Conservation (phyloP, 2,113 vertebrate genomes). For the Drymodes brunneopygia region DNA sequence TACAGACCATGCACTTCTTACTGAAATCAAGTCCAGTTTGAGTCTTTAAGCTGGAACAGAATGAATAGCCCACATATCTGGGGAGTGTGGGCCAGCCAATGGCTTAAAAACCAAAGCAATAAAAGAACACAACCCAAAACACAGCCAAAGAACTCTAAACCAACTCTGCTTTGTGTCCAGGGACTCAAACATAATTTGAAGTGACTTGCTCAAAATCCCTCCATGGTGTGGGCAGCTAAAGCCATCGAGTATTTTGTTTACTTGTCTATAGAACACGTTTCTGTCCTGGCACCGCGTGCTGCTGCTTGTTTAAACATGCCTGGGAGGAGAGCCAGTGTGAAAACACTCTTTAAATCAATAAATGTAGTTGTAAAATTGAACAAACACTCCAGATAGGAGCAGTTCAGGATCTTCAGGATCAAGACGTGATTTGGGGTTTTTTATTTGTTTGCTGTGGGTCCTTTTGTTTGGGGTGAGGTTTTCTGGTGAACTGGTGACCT, state of each 20-base stretch:
- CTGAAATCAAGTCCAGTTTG: neutral
- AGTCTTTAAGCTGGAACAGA: neutral
- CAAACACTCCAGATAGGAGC: neutral
- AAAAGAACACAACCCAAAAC: neutral
- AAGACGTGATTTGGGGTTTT: neutral
- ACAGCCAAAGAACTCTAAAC: neutral
- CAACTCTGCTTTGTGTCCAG: constrained; percentile 1
- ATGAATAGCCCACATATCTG: neutral
- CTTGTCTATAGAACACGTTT: constrained; percentile 26
- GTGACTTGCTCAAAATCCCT: constrained; percentile 18
- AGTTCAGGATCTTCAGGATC: neutral
- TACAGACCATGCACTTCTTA: neutral
- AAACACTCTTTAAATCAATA: constrained; percentile 27
- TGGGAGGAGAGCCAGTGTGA: constrained; percentile 33
- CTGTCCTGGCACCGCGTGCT: neutral
- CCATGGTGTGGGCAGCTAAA: neutral
- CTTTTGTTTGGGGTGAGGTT: neutral
- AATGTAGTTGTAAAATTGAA: constrained; percentile 4
- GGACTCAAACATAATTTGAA: neutral
- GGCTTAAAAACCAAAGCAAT: constrained; percentile 6
- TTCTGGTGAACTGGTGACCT: neutral
- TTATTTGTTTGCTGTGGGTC: neutral
- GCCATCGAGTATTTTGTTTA: constrained; percentile 27
- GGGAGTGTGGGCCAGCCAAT: neutral
- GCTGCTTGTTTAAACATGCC: constrained; percentile 40